Evolutionary conservation across 2,797 vertebrate species (phyloP).

Genomic region (Argya squamiceps): DNA sequence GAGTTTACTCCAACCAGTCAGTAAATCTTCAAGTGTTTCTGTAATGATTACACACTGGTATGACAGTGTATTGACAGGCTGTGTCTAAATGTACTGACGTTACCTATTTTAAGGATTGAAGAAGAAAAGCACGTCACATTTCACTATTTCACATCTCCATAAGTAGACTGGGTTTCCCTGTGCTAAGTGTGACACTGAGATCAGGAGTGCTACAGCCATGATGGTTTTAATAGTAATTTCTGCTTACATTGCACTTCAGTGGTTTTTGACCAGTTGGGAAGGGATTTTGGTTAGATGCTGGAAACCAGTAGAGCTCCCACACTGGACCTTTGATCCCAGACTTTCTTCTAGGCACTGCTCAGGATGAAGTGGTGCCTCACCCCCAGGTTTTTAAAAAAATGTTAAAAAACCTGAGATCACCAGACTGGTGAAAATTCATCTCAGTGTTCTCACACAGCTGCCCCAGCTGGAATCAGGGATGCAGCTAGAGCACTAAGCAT

Average conservation of each 20-base stretch:
- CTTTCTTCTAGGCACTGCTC: background rate
- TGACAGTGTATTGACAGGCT: background rate
- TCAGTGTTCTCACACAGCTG: background rate
- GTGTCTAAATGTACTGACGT: background rate
- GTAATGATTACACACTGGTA: background rate
- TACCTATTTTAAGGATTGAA: rapidly evolving
- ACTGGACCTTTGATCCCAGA: background rate
- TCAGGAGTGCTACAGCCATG: background rate
- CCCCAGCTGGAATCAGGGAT: background rate
- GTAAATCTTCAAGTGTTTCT: background rate
- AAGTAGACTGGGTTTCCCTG: background rate
- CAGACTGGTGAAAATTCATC: background rate
- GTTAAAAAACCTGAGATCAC: background rate
- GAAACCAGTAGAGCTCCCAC: background rate
- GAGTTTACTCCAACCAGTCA: background rate
- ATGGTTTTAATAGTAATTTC: background rate
- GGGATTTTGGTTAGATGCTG: background rate
- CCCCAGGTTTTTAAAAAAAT: background rate
- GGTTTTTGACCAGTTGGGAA: background rate
- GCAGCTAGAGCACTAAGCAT: rapidly evolving
- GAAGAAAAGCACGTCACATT: background rate
- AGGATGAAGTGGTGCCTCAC: background rate
- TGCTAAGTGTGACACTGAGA: background rate
- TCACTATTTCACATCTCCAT: background rate
- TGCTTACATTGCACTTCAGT: background rate